Evolutionary conservation across 2,888 invertebrate species (phyloP).

Genomic region (Subacronicta megacephala): DNA sequence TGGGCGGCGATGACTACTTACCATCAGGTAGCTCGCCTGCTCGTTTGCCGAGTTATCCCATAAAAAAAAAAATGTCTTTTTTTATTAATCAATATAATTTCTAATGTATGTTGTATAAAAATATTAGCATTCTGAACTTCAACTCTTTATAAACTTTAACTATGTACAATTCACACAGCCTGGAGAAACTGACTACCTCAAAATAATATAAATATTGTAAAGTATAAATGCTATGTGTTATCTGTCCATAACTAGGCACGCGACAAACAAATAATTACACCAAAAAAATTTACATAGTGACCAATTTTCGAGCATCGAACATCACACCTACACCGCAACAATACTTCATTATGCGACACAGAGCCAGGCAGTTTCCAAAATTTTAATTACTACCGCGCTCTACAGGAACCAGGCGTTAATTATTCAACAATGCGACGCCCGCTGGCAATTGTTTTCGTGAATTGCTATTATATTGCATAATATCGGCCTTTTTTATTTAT

Average conservation of each 20-base stretch:
- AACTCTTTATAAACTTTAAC: no score
- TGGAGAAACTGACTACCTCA: no score
- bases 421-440: conserved; percentile 56
- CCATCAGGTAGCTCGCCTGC: no score
- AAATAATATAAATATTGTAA: no score
- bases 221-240: no score
- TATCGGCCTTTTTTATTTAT: conserved; percentile 45
- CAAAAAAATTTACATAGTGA: conserved; percentile 18
- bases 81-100: no score
- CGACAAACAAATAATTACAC: conserved; percentile 11
- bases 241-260: not conserved
- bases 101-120: no score
- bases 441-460: conserved; percentile 56
- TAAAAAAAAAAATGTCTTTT: no score
- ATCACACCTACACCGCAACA: conserved; percentile 26
- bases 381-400: conserved; percentile 57
- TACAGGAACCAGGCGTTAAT: conserved; percentile 53
- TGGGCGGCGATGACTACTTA: no score
- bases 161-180: no score
- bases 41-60: no score
- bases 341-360: conserved; percentile 47
- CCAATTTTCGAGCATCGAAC: conserved; percentile 35
- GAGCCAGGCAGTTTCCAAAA: conserved; percentile 55
- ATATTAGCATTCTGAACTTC: no score
- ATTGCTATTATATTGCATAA: conserved; percentile 56